A percentile compares a stretch with the other conserved stretches of the same genome.
phyloP scores from a whole-genome alignment of 2,888 invertebrate species.

The Ophraella communa region DNA sequence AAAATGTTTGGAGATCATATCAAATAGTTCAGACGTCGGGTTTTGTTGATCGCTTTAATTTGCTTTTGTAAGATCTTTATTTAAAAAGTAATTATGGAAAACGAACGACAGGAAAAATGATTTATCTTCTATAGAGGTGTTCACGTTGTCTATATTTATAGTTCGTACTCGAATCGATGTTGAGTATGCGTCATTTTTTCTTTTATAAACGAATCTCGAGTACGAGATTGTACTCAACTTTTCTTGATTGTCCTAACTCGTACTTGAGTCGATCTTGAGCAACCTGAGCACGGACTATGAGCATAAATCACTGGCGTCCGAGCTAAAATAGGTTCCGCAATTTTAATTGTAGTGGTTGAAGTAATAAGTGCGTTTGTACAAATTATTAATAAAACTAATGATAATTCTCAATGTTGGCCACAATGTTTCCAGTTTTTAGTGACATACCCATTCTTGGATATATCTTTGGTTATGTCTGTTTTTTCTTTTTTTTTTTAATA shows the following conservation, averaged over 20 bases:
- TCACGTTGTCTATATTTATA: too few species aligned
- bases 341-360: slow-evolving; percentile 15
- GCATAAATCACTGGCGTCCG: background rate
- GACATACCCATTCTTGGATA: slow-evolving; percentile 20
- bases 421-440: slow-evolving; percentile 25
- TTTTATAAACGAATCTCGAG: too few species aligned
- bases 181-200: too few species aligned
- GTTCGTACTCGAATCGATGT: too few species aligned
- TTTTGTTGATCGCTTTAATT: background rate
- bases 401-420: slow-evolving; percentile 28
- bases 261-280: too few species aligned
- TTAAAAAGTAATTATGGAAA: background rate
- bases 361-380: slow-evolving; percentile 28
- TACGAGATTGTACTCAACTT: too few species aligned
- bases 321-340: background rate
- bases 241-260: too few species aligned
- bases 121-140: too few species aligned
- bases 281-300: too few species aligned
- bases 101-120: too few species aligned
- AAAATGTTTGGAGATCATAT: slow-evolving; percentile 5
- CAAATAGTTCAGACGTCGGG: background rate
- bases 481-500: slow-evolving; percentile 19
- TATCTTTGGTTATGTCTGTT: slow-evolving; percentile 29
- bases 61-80: too few species aligned
- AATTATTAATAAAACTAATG: slow-evolving; percentile 21